Percentiles rank a stretch among this genome's conserved stretches.
These are phyloP conservation scores for Actinostola sp. DNA, from an alignment of 92 coral and sea anemone species.

Conservation along the genomic window DNA sequence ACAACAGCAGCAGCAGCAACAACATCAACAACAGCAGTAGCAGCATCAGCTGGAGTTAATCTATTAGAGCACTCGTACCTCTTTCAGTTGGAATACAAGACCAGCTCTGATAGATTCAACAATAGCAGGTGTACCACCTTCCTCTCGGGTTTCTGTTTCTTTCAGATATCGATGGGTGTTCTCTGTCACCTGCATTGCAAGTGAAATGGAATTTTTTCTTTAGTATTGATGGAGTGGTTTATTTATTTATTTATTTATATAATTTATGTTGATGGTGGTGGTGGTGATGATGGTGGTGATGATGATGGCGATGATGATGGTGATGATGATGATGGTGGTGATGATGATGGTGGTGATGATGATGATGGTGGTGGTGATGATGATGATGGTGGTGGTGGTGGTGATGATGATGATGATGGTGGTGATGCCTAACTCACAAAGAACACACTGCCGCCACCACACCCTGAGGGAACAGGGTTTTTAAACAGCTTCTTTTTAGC, in stretches of 20 bases:
- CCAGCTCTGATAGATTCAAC: conserved; percentile 98
- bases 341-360: no score
- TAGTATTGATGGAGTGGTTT: neutral
- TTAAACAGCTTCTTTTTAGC: conserved; percentile 86
- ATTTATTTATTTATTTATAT: no score
- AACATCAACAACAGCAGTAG: no score
- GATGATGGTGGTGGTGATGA: no score
- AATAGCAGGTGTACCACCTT: conserved; percentile 97
- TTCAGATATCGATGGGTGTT: conserved; percentile 89
- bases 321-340: no score
- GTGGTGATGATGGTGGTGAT: no score
- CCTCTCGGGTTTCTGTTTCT: conserved; percentile 95
- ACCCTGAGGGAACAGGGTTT: conserved; percentile 92
- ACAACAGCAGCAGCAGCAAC: no score
- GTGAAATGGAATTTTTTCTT: neutral
- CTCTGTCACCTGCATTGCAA: conserved; percentile 78
- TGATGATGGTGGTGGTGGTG: no score
- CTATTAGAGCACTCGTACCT: conserved; percentile 42
- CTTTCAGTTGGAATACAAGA: conserved; percentile 91
- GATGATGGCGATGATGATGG: no score
- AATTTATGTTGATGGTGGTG: no score
- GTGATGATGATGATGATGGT: no score
- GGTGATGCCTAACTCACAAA: conserved; percentile 74
- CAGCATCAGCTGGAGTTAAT: neutral
- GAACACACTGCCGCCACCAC: conserved; percentile 99